A percentile compares a stretch with the other conserved stretches of the same genome.
These are phyloP conservation scores for Mylabris sibirica DNA, from an alignment of 2,888 invertebrate genomes.

Conservation along the genomic window DNA sequence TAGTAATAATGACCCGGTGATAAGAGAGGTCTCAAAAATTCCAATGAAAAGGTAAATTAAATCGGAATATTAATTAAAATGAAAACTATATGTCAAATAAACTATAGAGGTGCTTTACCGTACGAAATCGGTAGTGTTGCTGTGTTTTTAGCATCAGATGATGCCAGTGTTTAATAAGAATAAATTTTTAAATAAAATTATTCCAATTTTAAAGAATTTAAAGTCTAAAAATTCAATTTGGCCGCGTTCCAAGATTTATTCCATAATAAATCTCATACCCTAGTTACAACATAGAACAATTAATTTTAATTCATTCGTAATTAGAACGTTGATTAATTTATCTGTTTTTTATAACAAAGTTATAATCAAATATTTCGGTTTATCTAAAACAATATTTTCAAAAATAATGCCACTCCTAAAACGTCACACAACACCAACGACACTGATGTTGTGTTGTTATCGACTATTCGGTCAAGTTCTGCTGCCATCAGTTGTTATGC, in stretches of 20 bases:
- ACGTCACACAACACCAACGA: constrained; percentile 18
- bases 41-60: constrained; percentile 70
- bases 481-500: constrained; percentile 36
- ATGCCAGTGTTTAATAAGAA: constrained; percentile 67
- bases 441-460: constrained; percentile 17
- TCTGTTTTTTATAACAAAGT: not conserved
- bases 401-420: constrained; percentile 6
- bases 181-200: too few species aligned
- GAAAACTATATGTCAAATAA: not conserved
- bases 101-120: constrained; percentile 65
- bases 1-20: not conserved
- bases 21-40: constrained; percentile 54
- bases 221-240: not conserved
- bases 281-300: not conserved
- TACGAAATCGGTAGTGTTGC: constrained; percentile 70
- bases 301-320: not conserved
- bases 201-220: too few species aligned
- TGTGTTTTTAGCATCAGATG: constrained; percentile 74
- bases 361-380: not conserved
- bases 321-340: not conserved
- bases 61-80: constrained; percentile 57
- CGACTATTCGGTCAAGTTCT: constrained; percentile 21
- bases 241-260: not conserved
- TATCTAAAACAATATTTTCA: not conserved
- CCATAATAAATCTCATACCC: not conserved